Evolutionary conservation across 1,140 invertebrate species (phyloP), one percentile per base, ranked within the genome.

Genomic region (Choristoneura fumiferana): DNA sequence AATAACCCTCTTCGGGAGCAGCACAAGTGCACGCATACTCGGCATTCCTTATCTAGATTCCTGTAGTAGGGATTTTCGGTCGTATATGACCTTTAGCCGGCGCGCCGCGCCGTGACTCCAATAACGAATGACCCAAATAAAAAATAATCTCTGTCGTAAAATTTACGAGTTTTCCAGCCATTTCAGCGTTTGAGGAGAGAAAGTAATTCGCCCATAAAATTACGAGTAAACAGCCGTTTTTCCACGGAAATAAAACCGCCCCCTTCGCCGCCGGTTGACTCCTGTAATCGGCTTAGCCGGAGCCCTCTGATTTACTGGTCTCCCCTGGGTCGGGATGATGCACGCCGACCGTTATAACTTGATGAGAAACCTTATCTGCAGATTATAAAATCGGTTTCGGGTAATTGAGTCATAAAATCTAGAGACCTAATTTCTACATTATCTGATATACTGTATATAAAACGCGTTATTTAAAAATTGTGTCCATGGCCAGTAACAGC

Each of bases 211-310:
- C 67, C 69, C 76, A 84, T 81, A 84, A 87, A 84, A 84, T 87
- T 81, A 84, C 82, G 73, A 76, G 76, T 79, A 85, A 84, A 84
- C 82, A 86, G 81, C 73, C 81, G 75, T 87, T 87, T 87, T 84
- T 83, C 75, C 71, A 71, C 63, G 71, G 78, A 77, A 81, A 84
- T 87, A 84, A 85, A 86, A 73, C 73, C 78, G 58, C 73, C 76
- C 82, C 65, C 60, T 60, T 67, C 71, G 71, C 58, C 65, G 71
- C 58, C 65, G 70, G 72, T 79, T 85, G 81, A 82, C 80, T 85
- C 71, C 73, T 78, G 76, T 88, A 86, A 85, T 85, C 85, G 79
- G 85, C 79, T 86, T 87, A 84, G 66, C 45, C n/a, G 22, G 22
- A 43, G 71, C 81, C 81, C 84, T 76, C 76, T 62, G 80, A 67